Evolutionary conservation across 2,113 vertebrate species (phyloP).

Genomic region (Procapra przewalskii): DNA sequence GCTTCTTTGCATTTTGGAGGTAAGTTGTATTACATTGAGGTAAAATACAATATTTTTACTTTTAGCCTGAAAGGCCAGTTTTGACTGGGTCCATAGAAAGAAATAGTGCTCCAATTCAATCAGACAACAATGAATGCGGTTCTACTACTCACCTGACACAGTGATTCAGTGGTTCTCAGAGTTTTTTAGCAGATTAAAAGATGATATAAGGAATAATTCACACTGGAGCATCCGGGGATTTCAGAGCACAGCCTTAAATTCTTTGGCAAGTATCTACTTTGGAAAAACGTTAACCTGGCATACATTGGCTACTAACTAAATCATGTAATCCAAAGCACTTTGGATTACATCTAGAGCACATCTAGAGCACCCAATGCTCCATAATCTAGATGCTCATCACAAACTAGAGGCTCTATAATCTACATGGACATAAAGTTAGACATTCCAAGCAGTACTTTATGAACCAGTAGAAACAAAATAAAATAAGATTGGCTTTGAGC

Average conservation of each 20-base stretch:
- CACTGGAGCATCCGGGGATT: background rate
- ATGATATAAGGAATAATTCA: background rate
- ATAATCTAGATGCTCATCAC: background rate
- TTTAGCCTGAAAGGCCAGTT: background rate
- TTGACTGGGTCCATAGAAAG: background rate
- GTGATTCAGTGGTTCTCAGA: background rate
- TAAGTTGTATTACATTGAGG: background rate
- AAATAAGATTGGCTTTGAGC: background rate
- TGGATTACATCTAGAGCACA: background rate
- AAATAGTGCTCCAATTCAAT: background rate
- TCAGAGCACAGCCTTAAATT: background rate
- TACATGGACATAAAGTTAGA: background rate
- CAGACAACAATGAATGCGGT: background rate
- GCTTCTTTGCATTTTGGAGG: background rate
- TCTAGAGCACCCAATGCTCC: background rate
- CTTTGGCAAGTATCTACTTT: background rate
- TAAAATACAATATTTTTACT: background rate
- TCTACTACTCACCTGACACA: background rate
- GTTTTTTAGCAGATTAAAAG: background rate
- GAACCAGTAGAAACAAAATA: background rate
- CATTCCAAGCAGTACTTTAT: background rate
- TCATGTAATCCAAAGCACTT: background rate
- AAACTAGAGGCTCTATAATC: background rate
- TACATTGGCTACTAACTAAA: background rate
- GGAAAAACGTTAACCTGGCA: background rate